phyloP scores from a whole-genome alignment of 1,140 invertebrate genomes.

The Bilobella aurantiaca region DNA sequence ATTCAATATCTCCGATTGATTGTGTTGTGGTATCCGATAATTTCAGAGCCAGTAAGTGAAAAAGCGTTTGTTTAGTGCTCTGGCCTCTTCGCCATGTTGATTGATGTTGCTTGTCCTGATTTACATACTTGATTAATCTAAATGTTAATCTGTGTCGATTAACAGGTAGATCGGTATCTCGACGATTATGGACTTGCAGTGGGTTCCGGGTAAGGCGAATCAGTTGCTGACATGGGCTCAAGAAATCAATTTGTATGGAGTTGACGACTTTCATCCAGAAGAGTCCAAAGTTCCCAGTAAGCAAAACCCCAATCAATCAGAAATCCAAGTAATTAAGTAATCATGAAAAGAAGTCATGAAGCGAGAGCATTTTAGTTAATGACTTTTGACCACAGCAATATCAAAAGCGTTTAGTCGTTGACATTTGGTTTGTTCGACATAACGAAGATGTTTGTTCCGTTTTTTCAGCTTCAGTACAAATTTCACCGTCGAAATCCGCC shows the following conservation, averaged over 20 bases:
- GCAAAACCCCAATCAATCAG: not conserved
- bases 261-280: conserved; percentile 40
- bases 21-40: not conserved
- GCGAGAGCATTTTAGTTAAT: not conserved
- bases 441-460: too few relatives aligned
- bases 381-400: too few relatives aligned
- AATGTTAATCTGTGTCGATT: not conserved
- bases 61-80: not conserved
- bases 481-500: conserved; percentile 56
- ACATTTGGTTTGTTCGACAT: too few relatives aligned
- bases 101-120: not conserved
- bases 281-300: conserved; percentile 29
- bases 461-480: conserved; percentile 41
- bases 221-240: conserved; percentile 78
- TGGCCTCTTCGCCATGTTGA: not conserved
- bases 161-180: not conserved
- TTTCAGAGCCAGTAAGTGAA: not conserved
- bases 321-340: not conserved
- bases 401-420: too few relatives aligned
- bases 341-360: not conserved
- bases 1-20: not conserved
- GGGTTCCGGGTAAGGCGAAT: conserved; percentile 63
- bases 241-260: conserved; percentile 71
- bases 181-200: conserved; percentile 54
- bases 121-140: not conserved